Evolutionary conservation across 2,113 vertebrate genomes (phyloP).

Genomic region (Oophaga pumilio): DNA sequence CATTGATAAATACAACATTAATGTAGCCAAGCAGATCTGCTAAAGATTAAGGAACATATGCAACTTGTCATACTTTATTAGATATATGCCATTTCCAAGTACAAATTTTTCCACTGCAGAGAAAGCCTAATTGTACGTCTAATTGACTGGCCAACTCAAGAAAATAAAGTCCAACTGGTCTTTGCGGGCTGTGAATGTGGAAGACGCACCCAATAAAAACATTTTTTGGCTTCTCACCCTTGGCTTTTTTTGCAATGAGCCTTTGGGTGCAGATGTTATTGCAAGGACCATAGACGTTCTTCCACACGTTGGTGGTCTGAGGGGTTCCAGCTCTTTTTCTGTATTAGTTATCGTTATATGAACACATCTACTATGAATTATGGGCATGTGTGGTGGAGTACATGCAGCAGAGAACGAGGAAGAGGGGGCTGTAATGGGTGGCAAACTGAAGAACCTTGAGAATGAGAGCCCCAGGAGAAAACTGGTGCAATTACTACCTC

Average conservation of each 20-base stretch:
- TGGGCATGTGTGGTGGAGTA: not conserved
- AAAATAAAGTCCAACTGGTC: conserved; percentile 16
- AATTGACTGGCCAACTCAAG: conserved; percentile 23
- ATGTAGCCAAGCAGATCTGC: conserved; percentile 36
- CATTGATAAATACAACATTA: conserved; percentile 14
- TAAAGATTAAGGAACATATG: conserved; percentile 50
- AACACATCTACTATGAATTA: not conserved
- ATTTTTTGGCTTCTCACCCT: conserved; percentile 3
- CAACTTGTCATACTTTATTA: conserved; percentile 53
- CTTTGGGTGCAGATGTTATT: conserved; percentile 26
- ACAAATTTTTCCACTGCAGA: conserved; percentile 42
- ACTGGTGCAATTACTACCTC: too few species aligned
- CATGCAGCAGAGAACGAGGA: too few species aligned
- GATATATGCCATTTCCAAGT: conserved; percentile 32
- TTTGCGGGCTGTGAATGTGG: not conserved
- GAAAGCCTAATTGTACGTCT: conserved; percentile 24
- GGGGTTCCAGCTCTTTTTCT: not conserved
- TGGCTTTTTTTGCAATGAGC: conserved; percentile 20
- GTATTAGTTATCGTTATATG: not conserved
- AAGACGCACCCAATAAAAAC: not conserved
- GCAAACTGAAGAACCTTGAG: too few species aligned
- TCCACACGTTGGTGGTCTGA: conserved; percentile 42
- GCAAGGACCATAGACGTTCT: not conserved
- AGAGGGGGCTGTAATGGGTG: too few species aligned
- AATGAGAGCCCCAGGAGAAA: too few species aligned